Conservation (phyloP, 2,797 vertebrate species). For the Poeciliopsis infans region DNA sequence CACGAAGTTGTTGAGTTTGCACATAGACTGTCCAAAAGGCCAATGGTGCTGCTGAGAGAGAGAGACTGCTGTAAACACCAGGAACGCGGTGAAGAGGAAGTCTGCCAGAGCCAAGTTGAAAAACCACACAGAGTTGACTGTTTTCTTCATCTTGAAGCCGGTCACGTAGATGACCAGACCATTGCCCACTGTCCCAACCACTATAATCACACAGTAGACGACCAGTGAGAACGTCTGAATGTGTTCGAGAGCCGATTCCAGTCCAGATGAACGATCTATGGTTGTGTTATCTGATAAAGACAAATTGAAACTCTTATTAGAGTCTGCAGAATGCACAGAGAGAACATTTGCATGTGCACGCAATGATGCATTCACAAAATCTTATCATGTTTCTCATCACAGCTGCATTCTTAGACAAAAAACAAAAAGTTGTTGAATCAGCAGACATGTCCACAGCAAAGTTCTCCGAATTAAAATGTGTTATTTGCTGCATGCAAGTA, state of each 20-base stretch:
- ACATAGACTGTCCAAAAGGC: conserved; percentile 64
- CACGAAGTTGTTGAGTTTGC: conserved; percentile 63
- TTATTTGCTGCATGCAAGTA: background rate
- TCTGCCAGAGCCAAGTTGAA: conserved; percentile 79
- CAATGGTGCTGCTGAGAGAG: background rate
- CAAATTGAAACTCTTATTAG: background rate
- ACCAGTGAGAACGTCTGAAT: background rate
- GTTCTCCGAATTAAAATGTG: background rate
- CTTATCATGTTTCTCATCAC: background rate
- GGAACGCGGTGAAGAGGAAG: conserved; percentile 68
- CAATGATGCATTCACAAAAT: background rate
- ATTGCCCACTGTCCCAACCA: conserved; percentile 46
- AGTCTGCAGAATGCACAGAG: background rate
- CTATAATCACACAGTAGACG: conserved; percentile 51
- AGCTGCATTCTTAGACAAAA: background rate
- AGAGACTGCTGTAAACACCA: conserved; percentile 53
- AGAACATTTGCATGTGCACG: background rate
- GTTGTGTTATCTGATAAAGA: conserved; percentile 5
- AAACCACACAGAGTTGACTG: conserved; percentile 74
- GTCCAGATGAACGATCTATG: accelerated
- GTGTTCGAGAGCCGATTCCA: accelerated
- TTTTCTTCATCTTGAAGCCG: conserved; percentile 72
- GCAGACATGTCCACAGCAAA: background rate
- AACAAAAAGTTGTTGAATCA: background rate
- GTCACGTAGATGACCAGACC: conserved; percentile 75